Conservation (phyloP, 2,113 vertebrate species). For the Porphyrio hochstetteri region DNA sequence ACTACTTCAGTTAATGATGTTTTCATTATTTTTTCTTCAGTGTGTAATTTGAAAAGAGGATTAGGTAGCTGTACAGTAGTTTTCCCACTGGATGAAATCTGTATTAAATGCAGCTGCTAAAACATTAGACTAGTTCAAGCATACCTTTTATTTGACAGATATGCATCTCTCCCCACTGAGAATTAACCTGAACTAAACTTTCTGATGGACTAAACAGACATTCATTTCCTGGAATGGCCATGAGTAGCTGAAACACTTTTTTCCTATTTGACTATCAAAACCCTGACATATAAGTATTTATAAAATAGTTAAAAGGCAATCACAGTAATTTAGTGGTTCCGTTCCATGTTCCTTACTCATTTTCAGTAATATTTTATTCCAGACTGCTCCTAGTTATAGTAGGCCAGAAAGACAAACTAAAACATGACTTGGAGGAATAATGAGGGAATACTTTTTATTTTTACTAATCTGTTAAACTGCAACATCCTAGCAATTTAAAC, state of each 20-base stretch:
- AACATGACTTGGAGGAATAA: not conserved
- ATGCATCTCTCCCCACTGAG: slow-evolving; percentile 61
- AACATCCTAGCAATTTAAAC: not conserved
- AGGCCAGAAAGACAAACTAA: not conserved
- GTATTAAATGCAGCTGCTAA: slow-evolving; percentile 74
- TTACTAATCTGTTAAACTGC: not conserved
- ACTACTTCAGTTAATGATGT: slow-evolving; percentile 35
- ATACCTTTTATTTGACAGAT: slow-evolving; percentile 77
- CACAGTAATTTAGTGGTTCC: not conserved
- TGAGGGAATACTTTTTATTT: not conserved
- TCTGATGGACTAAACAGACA: slow-evolving; percentile 77
- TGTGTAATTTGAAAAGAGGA: slow-evolving; percentile 50
- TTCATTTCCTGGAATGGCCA: slow-evolving; percentile 65
- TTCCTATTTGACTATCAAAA: not conserved
- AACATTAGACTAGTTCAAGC: slow-evolving; percentile 68
- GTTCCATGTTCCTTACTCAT: not conserved
- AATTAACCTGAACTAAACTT: slow-evolving; percentile 75
- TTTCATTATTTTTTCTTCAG: slow-evolving; percentile 46
- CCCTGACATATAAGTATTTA: slow-evolving; percentile 62
- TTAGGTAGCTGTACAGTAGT: slow-evolving; percentile 74
- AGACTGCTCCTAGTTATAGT: not conserved
- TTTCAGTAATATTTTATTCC: not conserved
- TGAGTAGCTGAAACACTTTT: slow-evolving; percentile 16
- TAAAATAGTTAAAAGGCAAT: slow-evolving; percentile 4
- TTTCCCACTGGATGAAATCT: slow-evolving; percentile 62